Percentiles rank a stretch among this genome's conserved stretches.
phyloP scores from a whole-genome alignment of 2,797 vertebrate genomes.

The Trachops cirrhosus region DNA sequence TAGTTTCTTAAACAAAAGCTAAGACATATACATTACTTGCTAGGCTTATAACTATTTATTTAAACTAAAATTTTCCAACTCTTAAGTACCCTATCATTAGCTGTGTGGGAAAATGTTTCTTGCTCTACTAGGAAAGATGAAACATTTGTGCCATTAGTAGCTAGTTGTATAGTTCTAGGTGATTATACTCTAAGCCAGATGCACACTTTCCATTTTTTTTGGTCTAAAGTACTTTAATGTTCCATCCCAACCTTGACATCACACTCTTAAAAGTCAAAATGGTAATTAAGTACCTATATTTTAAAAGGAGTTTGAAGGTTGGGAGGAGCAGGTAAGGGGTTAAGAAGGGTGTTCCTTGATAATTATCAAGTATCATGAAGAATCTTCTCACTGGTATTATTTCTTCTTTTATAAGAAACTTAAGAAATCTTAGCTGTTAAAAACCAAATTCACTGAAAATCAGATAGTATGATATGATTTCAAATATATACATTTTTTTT shows the following conservation, averaged over 20 bases:
- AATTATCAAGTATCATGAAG: neutral
- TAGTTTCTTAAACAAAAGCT: too few species aligned
- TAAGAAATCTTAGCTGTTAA: constrained; percentile 29
- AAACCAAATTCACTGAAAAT: constrained; percentile 13
- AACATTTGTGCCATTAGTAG: neutral
- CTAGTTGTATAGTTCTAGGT: neutral
- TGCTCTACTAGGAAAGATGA: neutral
- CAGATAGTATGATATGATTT: neutral
- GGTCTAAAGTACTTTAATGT: neutral
- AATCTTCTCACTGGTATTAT: neutral
- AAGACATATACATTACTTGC: too few species aligned
- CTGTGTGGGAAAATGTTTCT: neutral
- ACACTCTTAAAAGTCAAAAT: neutral
- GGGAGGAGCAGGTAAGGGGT: neutral
- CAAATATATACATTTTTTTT: neutral
- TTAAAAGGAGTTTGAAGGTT: neutral
- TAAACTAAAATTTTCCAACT: too few species aligned
- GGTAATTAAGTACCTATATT: neutral
- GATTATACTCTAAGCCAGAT: neutral
- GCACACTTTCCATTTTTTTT: constrained; percentile 16
- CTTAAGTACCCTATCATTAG: neutral
- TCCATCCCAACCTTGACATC: neutral
- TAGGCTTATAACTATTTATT: too few species aligned
- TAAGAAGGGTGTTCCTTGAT: neutral
- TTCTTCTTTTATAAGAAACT: constrained; percentile 45